Base-by-base conservation (phyloP, 2,888 invertebrate genomes). In the Lepidochrysops patricia region DNA sequence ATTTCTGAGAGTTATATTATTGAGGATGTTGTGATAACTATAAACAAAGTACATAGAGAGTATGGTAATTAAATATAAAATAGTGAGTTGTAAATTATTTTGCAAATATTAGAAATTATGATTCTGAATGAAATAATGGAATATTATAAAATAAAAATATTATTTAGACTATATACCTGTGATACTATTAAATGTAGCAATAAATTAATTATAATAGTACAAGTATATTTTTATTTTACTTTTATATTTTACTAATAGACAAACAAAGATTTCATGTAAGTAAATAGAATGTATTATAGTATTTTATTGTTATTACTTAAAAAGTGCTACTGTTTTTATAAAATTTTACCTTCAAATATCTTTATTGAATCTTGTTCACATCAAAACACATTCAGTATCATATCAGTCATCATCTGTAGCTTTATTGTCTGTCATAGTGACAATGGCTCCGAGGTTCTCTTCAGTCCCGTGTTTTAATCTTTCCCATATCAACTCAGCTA, bases 401-500 rank as follows among this genome's bases (percentile, higher is more conserved):
- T n/a, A n/a, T 80, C 70, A 87, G 60, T 87, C 87, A 58, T 83
- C 87, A 37, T 83, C 82, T 15, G 76, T 71, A 7, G 76, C 67
- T 70, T 74, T 80, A 52, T 75, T 82, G 19, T 82, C 77, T 48
- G 75, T 81, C 73, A 93, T 91, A 68, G 92, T 93, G 0, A 95
- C 93, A 68, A 92, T 91, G 32, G 92, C 92, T 27, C 94, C 93
- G 26, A 95, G 89, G 70, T 93, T 91, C 70, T 93, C 90, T 35
- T 92, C 91, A 67, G 92, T 91, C 23, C 93, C 92, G 66, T 93
- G 90, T 75, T 94, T 95, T 54, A 97, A 82, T 64, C 96, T 85
- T 57, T 96, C 95, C 73, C 96, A 91, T 66, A 99, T 98, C 1
- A 99, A 89, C 84, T 98, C 98, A 0, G 98, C 98, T 66, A 99